Percentiles rank a stretch among this genome's conserved stretches.
phyloP scores from a whole-genome alignment of 2,888 invertebrate species.

The Drosophila eohydei region DNA sequence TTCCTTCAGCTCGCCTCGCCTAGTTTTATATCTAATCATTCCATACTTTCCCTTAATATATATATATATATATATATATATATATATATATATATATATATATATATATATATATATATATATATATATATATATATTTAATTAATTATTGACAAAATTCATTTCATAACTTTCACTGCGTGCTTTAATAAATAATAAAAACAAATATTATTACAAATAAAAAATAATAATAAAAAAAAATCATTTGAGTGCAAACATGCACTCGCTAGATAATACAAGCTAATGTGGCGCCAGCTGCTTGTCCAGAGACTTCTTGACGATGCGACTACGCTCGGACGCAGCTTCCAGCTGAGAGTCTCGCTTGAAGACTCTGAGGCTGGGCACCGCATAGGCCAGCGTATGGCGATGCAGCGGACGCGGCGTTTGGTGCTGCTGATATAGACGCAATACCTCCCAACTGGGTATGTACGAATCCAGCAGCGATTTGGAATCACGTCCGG shows the following conservation, averaged over 20 bases:
- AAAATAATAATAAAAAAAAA: constrained; percentile 6
- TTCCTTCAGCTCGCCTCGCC: no score
- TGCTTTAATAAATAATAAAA: constrained; percentile 49
- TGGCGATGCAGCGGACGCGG: constrained; percentile 45
- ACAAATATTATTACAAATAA: constrained; percentile 5
- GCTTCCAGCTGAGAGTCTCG: constrained; percentile 43
- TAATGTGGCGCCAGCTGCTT: constrained; percentile 25
- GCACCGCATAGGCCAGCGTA: constrained; percentile 59
- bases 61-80: neutral
- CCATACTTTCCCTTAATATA: neutral
- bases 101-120: neutral
- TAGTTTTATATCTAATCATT: no score
- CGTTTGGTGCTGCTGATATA: constrained; percentile 71
- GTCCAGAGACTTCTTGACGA: constrained; percentile 65
- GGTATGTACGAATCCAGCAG: constrained; percentile 88
- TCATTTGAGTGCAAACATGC: neutral
- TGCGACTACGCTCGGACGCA: constrained; percentile 30
- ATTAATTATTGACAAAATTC: neutral
- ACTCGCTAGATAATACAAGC: constrained; percentile 17
- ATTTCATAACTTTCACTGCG: neutral
- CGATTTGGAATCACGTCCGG: constrained; percentile 85
- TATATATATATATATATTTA: neutral
- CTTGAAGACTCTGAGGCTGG: constrained; percentile 61
- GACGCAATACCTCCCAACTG: constrained; percentile 85
- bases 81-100: neutral